phyloP scores from a whole-genome alignment of 2,797 vertebrate genomes.

The Discoglossus pictus region DNA sequence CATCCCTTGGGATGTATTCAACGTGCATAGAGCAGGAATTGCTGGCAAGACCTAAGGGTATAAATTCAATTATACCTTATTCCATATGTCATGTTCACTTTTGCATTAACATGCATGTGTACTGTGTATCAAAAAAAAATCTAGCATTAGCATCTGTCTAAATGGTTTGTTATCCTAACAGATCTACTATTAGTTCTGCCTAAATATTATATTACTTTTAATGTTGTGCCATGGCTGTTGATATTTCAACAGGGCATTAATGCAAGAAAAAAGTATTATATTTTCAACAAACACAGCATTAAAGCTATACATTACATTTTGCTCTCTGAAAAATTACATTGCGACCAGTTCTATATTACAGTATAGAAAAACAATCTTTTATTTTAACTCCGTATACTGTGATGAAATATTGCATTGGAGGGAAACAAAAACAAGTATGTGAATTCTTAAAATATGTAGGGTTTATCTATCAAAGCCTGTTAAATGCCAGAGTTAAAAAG shows the following conservation, averaged over 20 bases:
- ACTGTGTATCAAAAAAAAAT: constrained; percentile 33
- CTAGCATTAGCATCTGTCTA: constrained; percentile 22
- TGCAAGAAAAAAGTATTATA: too few species aligned
- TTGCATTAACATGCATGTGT: constrained; percentile 43
- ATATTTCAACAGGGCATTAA: constrained; percentile 27
- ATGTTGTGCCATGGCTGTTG: constrained; percentile 33
- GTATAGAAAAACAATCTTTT: too few species aligned
- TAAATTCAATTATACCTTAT: constrained; percentile 52
- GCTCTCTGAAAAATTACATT: too few species aligned
- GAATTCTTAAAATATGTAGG: too few species aligned
- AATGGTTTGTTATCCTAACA: constrained; percentile 20
- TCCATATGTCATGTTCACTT: constrained; percentile 48
- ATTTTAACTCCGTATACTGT: too few species aligned
- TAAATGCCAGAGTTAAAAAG: too few species aligned
- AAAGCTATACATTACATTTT: too few species aligned
- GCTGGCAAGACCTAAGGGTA: constrained; percentile 49
- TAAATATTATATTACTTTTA: constrained; percentile 19
- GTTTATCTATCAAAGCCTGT: too few species aligned
- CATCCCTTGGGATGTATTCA: constrained; percentile 36
- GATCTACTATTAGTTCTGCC: constrained; percentile 39
- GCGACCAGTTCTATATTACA: too few species aligned
- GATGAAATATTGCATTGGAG: too few species aligned
- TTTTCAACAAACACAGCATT: too few species aligned
- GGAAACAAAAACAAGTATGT: too few species aligned
- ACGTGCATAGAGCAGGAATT: constrained; percentile 40